Conservation (phyloP, 2,888 invertebrate species). For the Scrobipalpa costella region DNA sequence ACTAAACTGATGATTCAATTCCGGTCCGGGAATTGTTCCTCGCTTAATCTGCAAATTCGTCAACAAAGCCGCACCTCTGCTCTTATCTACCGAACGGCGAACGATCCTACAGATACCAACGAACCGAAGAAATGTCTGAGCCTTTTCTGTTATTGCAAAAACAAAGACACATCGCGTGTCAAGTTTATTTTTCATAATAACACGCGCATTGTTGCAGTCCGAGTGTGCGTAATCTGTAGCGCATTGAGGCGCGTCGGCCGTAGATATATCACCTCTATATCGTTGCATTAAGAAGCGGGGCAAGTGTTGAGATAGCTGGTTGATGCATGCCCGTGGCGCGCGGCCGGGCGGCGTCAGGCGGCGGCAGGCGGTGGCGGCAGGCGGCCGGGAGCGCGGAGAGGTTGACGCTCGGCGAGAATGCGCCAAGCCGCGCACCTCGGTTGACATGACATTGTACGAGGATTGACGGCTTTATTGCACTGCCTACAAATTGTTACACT, state of each 20-base stretch:
- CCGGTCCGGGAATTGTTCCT: slow-evolving; percentile 41
- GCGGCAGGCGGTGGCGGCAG: slow-evolving; percentile 22
- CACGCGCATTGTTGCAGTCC: slow-evolving; percentile 22
- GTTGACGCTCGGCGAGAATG: slow-evolving; percentile 76
- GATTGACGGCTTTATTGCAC: slow-evolving; percentile 66
- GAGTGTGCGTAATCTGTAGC: slow-evolving; percentile 30
- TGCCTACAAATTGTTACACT: slow-evolving; percentile 40
- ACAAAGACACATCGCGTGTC: slow-evolving; percentile 37
- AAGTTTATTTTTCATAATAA: slow-evolving; percentile 28
- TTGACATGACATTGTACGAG: slow-evolving; percentile 58
- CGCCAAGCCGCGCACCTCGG: slow-evolving; percentile 63
- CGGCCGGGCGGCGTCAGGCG: slow-evolving; percentile 38
- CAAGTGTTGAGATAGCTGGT: slow-evolving; percentile 28
- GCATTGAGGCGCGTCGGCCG: slow-evolving; percentile 36
- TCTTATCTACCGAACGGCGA: slow-evolving; percentile 10
- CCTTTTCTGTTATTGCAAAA: slow-evolving; percentile 29
- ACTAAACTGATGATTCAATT: slow-evolving; percentile 58
- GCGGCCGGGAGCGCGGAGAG: slow-evolving; percentile 49
- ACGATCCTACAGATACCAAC: slow-evolving; percentile 16
- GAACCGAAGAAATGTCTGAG: slow-evolving; percentile 4
- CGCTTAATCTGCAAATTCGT: slow-evolving; percentile 31
- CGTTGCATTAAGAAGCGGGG: slow-evolving; percentile 43
- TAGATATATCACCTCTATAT: slow-evolving; percentile 49
- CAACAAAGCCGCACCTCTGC: slow-evolving; percentile 16
- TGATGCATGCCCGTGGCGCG: slow-evolving; percentile 33